phyloP scores from a whole-genome alignment of 2,888 invertebrate species.

The Phengaris arion region DNA sequence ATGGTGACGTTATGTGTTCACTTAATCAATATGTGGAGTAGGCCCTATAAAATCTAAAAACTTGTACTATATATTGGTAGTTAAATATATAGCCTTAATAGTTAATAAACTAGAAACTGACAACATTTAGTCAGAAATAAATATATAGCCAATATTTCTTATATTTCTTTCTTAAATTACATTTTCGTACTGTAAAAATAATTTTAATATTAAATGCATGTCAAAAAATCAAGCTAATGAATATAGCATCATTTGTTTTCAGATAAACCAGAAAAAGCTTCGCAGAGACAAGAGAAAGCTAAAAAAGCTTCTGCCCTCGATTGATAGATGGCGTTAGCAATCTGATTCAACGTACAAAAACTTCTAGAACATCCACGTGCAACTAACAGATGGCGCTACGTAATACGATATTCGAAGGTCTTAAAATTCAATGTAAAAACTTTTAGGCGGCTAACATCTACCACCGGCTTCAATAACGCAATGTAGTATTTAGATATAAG shows the following conservation, averaged over 20 bases:
- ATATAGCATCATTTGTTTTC: too few relatives aligned
- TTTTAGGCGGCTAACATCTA: too few relatives aligned
- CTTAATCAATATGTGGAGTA: conserved; percentile 6
- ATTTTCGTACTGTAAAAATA: too few relatives aligned
- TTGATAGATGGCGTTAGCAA: neutral
- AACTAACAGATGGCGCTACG: neutral
- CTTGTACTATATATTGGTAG: too few relatives aligned
- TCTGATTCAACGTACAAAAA: too few relatives aligned
- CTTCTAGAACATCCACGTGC: neutral
- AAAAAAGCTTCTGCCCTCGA: neutral
- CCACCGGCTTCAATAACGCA: too few relatives aligned
- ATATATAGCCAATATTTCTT: neutral
- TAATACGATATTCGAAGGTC: neutral
- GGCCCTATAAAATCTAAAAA: neutral
- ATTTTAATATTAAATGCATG: too few relatives aligned
- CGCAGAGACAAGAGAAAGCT: neutral
- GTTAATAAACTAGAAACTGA: neutral
- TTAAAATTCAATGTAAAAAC: neutral
- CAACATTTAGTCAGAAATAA: neutral
- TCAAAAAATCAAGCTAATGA: too few relatives aligned
- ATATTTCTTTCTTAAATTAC: neutral
- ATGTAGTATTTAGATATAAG: too few relatives aligned
- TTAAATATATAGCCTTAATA: too few relatives aligned
- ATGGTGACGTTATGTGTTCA: conserved; percentile 7
- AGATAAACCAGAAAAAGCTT: neutral